Evolutionary conservation across 2,888 invertebrate species (phyloP).

Genomic region (Tetragonula carbonaria): DNA sequence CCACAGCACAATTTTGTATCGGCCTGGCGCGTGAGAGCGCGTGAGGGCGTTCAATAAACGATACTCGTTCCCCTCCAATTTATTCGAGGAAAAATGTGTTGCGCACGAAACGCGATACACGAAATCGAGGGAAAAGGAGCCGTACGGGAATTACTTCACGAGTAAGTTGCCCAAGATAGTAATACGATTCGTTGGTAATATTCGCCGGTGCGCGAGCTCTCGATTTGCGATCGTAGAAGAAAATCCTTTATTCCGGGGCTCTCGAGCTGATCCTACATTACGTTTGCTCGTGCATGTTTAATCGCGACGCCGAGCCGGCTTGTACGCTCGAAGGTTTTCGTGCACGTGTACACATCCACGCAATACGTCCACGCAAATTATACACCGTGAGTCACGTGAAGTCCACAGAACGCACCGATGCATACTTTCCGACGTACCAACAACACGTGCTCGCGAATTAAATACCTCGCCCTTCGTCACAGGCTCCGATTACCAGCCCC

Average conservation of each 20-base stretch:
- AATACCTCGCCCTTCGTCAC: conserved; percentile 52
- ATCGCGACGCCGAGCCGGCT: conserved; percentile 21
- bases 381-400: conserved; percentile 59
- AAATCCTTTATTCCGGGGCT: not conserved
- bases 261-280: conserved; percentile 22
- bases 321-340: conserved; percentile 14
- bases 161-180: conserved; percentile 15
- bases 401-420: conserved; percentile 39
- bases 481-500: conserved; percentile 30
- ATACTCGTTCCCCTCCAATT: not conserved
- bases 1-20: not conserved
- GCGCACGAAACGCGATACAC: conserved; percentile 22
- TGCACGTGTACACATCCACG: conserved; percentile 47
- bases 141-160: not conserved
- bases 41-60: not conserved
- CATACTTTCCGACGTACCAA: conserved; percentile 43
- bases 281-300: conserved; percentile 47
- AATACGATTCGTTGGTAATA: conserved; percentile 9
- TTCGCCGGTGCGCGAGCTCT: not conserved
- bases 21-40: not conserved
- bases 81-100: not conserved
- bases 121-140: conserved; percentile 27
- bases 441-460: conserved; percentile 57
- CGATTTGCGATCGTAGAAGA: too few species aligned
- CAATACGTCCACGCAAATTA: conserved; percentile 46